Conservation (phyloP, 2,888 invertebrate genomes). For the Linyphia triangularis region DNA sequence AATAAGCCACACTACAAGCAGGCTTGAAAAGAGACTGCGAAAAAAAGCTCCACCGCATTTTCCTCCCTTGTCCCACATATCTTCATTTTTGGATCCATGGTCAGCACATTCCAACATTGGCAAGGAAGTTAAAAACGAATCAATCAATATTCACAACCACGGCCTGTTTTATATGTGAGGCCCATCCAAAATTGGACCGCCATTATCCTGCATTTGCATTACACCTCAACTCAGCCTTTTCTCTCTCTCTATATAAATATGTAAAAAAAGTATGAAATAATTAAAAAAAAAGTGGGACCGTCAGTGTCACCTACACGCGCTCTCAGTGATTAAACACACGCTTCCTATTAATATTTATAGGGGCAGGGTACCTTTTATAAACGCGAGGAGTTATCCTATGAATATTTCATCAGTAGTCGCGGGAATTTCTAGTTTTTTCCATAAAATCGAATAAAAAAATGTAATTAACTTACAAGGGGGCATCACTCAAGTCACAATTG, state of each 20-base stretch:
- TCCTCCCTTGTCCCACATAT: not conserved
- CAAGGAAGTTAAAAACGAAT: not conserved
- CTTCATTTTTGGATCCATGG: not conserved
- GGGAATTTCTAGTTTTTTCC: not conserved
- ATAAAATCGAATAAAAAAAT: slow-evolving; percentile 7
- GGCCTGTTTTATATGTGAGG: not conserved
- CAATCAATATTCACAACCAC: slow-evolving; percentile 52
- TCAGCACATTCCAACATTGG: not conserved
- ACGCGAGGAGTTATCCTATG: slow-evolving; percentile 21
- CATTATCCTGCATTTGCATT: slow-evolving; percentile 48
- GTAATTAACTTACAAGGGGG: slow-evolving; percentile 61
- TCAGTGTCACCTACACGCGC: slow-evolving; percentile 55
- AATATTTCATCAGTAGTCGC: slow-evolving; percentile 52
- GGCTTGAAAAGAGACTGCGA: not conserved
- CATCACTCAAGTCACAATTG: slow-evolving; percentile 23
- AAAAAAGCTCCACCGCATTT: not conserved
- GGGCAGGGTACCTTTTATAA: slow-evolving; percentile 41
- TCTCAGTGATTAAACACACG: slow-evolving; percentile 50
- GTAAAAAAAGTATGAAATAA: slow-evolving; percentile 12
- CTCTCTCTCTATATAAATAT: slow-evolving; percentile 28
- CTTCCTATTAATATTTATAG: slow-evolving; percentile 64
- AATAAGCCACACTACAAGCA: not conserved
- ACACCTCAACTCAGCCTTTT: slow-evolving; percentile 11
- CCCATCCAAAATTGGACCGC: slow-evolving; percentile 37
- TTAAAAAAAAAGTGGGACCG: slow-evolving; percentile 23